Evolutionary conservation across 2,113 vertebrate genomes (phyloP).

Genomic region (Oplegnathus fasciatus): DNA sequence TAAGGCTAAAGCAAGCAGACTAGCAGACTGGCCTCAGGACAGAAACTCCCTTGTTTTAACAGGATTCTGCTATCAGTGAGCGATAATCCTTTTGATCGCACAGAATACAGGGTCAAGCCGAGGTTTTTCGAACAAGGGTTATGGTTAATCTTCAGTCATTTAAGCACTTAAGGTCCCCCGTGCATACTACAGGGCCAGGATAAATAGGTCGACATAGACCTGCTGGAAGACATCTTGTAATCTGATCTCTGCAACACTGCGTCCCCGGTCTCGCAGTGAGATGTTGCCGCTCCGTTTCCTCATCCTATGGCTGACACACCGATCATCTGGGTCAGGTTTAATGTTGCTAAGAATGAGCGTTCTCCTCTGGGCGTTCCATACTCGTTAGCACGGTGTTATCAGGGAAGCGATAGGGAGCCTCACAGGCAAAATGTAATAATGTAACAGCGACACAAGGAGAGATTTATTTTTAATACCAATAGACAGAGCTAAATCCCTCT

Average conservation of each 20-base stretch:
- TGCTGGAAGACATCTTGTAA: constrained; percentile 67
- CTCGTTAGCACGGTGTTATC: constrained; percentile 58
- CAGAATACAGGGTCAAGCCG: constrained; percentile 74
- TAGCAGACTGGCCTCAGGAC: constrained; percentile 75
- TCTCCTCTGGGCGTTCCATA: constrained; percentile 44
- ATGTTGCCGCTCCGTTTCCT: constrained; percentile 43
- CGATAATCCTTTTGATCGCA: constrained; percentile 87
- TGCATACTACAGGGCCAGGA: constrained; percentile 48
- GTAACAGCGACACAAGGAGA: constrained; percentile 60
- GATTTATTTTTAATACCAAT: constrained; percentile 81
- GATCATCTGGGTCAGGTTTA: constrained; percentile 69
- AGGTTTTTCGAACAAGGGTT: constrained; percentile 80
- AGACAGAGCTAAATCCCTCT: constrained; percentile 76
- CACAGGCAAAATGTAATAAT: constrained; percentile 67
- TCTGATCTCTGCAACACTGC: constrained; percentile 61
- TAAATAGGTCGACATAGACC: constrained; percentile 63
- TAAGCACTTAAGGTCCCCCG: constrained; percentile 57
- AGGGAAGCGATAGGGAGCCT: constrained; percentile 48
- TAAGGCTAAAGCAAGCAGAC: constrained; percentile 84
- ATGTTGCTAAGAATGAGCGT: constrained; percentile 37
- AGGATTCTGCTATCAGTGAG: constrained; percentile 84
- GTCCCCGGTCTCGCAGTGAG: constrained; percentile 4
- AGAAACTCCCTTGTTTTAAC: constrained; percentile 76
- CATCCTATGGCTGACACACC: constrained; percentile 48
- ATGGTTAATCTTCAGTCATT: constrained; percentile 72